Percentiles rank a stretch among this genome's conserved stretches.
Evolutionary conservation across 35 echinoderm and acorn worm genomes (phyloP).

Genomic region (Patiria miniata): DNA sequence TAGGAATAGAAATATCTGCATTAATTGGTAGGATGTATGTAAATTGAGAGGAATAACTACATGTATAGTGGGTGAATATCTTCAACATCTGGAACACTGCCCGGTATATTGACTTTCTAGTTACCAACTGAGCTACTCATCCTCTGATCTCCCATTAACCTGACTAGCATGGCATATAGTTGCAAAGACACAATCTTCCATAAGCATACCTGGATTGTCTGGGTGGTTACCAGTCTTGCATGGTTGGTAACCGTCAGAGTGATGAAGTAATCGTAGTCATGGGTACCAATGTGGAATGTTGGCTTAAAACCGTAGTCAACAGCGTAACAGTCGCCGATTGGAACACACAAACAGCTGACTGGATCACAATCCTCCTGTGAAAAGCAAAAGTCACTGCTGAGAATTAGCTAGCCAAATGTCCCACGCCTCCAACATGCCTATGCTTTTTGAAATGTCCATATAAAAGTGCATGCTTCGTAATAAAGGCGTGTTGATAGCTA

Average conservation of each 20-base stretch:
- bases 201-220: constrained; percentile 33
- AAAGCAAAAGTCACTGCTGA: neutral
- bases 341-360: constrained; percentile 40
- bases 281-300: neutral
- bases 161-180: neutral
- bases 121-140: neutral
- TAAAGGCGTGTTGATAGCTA: neutral
- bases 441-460: neutral
- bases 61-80: neutral
- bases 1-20: neutral
- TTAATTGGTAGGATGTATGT: neutral
- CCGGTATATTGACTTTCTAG: neutral
- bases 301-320: constrained; percentile 28
- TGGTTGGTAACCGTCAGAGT: constrained; percentile 46
- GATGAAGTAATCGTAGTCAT: constrained; percentile 49
- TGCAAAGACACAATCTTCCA: neutral
- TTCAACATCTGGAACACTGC: neutral
- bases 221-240: constrained; percentile 18
- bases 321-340: constrained; percentile 49
- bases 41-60: neutral
- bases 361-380: constrained; percentile 29
- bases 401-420: neutral
- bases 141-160: neutral
- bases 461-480: neutral
- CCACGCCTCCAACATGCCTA: neutral